Evolutionary conservation across 2,888 invertebrate species (phyloP).

Genomic region (Acronicta leporina): DNA sequence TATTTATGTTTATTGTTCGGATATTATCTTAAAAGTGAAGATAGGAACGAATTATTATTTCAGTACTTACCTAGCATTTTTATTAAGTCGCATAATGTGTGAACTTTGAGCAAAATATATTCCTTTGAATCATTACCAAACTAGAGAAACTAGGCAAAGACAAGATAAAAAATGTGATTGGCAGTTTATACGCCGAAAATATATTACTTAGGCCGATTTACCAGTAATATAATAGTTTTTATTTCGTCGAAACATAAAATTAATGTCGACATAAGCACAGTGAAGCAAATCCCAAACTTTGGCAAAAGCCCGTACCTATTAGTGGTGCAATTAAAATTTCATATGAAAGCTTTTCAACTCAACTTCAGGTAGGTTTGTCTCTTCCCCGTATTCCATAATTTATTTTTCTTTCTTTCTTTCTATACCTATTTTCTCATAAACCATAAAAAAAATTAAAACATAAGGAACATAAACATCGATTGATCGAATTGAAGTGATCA

Average conservation of each 20-base stretch:
- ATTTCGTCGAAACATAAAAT: neutral
- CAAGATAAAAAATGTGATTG: no score
- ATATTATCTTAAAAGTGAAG: neutral
- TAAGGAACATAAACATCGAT: no score
- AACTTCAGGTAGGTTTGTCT: conserved; percentile 24
- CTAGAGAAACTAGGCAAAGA: no score
- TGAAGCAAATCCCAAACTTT: conserved; percentile 53
- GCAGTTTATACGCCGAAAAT: no score
- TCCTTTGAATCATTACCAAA: no score
- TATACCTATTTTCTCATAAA: no score
- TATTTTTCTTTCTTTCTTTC: no score
- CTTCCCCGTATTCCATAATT: neutral
- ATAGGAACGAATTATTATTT: neutral
- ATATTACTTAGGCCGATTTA: no score
- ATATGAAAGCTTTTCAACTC: conserved; percentile 68
- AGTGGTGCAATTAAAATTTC: conserved; percentile 78
- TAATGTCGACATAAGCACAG: conserved; percentile 6
- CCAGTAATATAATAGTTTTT: neutral
- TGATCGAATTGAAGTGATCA: no score
- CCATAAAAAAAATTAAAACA: no score
- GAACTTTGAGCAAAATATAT: no score
- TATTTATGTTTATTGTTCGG: neutral
- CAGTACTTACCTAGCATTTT: neutral
- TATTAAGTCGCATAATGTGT: no score
- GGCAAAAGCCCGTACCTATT: conserved; percentile 57